phyloP scores from a whole-genome alignment of 2,113 vertebrate species.

The Spea multiplicata region DNA sequence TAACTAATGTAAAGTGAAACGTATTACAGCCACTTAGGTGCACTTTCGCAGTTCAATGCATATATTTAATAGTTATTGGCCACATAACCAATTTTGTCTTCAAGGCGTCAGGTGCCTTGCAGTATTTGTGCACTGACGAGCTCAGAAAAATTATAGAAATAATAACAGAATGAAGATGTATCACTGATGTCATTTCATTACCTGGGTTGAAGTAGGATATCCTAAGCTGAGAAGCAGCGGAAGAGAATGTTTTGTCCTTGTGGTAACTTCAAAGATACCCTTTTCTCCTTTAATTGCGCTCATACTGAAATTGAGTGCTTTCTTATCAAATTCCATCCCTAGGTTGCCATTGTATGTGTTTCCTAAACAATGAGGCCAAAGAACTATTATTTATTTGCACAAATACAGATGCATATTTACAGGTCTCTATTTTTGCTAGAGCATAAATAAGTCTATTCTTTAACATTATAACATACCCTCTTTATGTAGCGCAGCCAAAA shows the following conservation, averaged over 20 bases:
- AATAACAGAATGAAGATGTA: no score
- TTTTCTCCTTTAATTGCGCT: conserved; percentile 30
- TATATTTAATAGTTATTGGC: no score
- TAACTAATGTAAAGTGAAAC: no score
- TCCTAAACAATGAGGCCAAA: conserved; percentile 44
- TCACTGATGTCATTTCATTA: conserved; percentile 31
- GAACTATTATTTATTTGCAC: not conserved
- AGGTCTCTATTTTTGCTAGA: no score
- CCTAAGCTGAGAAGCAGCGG: conserved; percentile 51
- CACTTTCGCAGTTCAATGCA: no score
- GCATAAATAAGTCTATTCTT: no score
- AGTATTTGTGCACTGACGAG: no score
- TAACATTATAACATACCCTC: not conserved
- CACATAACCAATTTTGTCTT: no score
- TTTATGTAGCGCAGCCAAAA: conserved; percentile 27
- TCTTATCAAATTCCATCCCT: conserved; percentile 50
- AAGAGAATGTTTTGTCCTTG: conserved; percentile 57
- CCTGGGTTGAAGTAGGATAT: conserved; percentile 57
- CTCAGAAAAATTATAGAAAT: no score
- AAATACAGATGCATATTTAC: no score
- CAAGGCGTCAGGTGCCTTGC: no score
- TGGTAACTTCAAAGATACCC: conserved; percentile 48
- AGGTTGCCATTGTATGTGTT: conserved; percentile 50
- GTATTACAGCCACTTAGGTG: no score
- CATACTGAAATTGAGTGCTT: conserved; percentile 46